These are phyloP conservation scores for Drosophila willistoni DNA, from an alignment of 1,140 invertebrate genomes.

Conservation along the genomic window DNA sequence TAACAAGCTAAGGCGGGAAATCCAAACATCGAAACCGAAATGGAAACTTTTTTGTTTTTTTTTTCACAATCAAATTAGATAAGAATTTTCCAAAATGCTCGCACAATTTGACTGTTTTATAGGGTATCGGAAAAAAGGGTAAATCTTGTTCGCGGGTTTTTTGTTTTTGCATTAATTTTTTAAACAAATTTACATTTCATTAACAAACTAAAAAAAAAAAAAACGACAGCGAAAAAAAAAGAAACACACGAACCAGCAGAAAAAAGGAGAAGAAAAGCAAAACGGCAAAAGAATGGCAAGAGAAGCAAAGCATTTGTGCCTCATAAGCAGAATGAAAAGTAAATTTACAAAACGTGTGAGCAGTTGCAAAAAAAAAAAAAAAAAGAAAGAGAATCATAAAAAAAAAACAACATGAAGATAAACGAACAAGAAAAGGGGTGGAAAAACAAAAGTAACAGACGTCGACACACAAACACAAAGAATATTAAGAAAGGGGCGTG, in stretches of 20 bases:
- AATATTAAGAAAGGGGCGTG: not conserved
- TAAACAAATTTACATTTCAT: slow-evolving; percentile 67
- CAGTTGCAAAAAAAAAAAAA: slow-evolving; percentile 38
- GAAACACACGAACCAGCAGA: not conserved
- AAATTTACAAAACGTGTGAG: slow-evolving; percentile 68
- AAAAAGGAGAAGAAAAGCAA: not conserved
- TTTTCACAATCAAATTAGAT: too few species aligned
- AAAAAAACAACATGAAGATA: slow-evolving; percentile 14
- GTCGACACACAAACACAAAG: slow-evolving; percentile 9
- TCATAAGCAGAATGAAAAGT: slow-evolving; percentile 61
- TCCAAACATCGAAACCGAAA: too few species aligned
- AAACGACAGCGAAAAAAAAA: slow-evolving; percentile 18
- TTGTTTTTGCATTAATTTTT: slow-evolving; percentile 58
- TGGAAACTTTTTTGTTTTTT: too few species aligned
- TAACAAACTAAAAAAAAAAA: slow-evolving; percentile 64
- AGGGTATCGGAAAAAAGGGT: not conserved
- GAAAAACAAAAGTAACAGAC: slow-evolving; percentile 37
- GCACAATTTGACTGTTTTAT: too few species aligned
- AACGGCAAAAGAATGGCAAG: not conserved
- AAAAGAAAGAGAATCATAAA: slow-evolving; percentile 11
- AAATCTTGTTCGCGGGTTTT: slow-evolving; percentile 13
- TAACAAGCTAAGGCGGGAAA: too few species aligned
- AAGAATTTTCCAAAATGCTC: too few species aligned
- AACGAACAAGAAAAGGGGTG: slow-evolving; percentile 38
- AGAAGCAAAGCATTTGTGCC: not conserved